Percentiles rank a stretch among this genome's conserved stretches.
Conservation (phyloP, 2,113 vertebrate species). For the Rhinoderma darwinii region DNA sequence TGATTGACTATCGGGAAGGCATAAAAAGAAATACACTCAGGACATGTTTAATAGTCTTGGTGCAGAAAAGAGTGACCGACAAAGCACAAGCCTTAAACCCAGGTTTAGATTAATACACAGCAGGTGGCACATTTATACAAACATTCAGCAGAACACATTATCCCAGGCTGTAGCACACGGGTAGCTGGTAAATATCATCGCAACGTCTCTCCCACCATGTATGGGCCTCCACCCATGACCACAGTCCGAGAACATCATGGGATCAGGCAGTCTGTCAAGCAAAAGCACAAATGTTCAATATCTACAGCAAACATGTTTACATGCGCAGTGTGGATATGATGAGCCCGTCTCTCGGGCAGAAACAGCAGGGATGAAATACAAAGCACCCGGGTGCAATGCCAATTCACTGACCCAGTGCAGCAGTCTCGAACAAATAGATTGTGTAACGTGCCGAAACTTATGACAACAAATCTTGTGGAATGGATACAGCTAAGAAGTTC, state of each 20-base stretch:
- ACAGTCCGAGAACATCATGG: conserved; percentile 3
- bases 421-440: not conserved
- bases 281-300: conserved; percentile 8
- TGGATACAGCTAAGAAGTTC: too few species aligned
- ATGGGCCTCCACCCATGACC: not conserved
- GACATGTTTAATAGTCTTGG: not conserved
- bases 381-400: not conserved
- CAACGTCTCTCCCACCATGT: conserved; percentile 10
- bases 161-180: not conserved
- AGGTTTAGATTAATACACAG: conserved; percentile 16
- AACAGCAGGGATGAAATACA: not conserved
- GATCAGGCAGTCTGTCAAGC: not conserved
- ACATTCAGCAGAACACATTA: conserved; percentile 43
- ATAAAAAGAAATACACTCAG: not conserved
- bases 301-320: not conserved
- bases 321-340: not conserved
- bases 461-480: not conserved
- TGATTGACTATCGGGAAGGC: too few species aligned
- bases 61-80: not conserved
- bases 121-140: conserved; percentile 27
- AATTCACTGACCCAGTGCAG: not conserved
- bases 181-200: conserved; percentile 6
- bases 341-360: not conserved
- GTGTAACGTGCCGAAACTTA: not conserved
- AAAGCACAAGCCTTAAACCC: conserved; percentile 4